phyloP scores from a whole-genome alignment of 2,888 invertebrate species.

The Diabrotica balteata region DNA sequence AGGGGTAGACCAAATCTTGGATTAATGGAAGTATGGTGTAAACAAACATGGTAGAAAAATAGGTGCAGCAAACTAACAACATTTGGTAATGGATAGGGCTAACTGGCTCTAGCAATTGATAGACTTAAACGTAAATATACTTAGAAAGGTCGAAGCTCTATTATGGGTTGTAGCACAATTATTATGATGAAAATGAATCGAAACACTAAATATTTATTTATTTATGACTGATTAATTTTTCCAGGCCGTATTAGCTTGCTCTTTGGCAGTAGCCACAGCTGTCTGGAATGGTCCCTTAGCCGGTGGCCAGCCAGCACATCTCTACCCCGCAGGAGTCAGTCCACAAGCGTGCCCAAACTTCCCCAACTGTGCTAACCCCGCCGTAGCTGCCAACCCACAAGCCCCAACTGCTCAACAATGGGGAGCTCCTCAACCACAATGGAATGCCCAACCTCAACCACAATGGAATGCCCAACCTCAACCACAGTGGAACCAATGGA shows the following conservation, averaged over 20 bases:
- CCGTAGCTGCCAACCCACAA: constrained; percentile 55
- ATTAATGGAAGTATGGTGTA: too few species aligned
- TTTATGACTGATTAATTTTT: not conserved
- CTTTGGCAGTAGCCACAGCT: constrained; percentile 51
- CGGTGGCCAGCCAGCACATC: constrained; percentile 56
- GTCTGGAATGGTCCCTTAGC: constrained; percentile 58
- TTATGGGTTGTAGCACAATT: too few species aligned
- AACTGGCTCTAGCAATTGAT: too few species aligned
- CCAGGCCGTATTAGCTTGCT: constrained; percentile 56
- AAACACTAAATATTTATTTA: too few species aligned
- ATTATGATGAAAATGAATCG: too few species aligned
- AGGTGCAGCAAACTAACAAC: too few species aligned
- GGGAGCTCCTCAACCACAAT: constrained; percentile 38
- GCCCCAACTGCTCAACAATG: constrained; percentile 44
- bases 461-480: constrained; percentile 39
- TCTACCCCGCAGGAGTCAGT: constrained; percentile 59
- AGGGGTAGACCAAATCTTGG: too few species aligned
- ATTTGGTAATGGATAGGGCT: too few species aligned
- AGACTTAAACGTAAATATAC: too few species aligned
- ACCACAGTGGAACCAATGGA: constrained; percentile 37
- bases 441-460: constrained; percentile 37
- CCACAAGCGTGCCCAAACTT: constrained; percentile 60
- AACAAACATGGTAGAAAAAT: too few species aligned
- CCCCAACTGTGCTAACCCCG: constrained; percentile 58
- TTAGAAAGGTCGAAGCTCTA: too few species aligned